phyloP scores from a whole-genome alignment of 1,140 invertebrate genomes.

The Drosophila obscura region DNA sequence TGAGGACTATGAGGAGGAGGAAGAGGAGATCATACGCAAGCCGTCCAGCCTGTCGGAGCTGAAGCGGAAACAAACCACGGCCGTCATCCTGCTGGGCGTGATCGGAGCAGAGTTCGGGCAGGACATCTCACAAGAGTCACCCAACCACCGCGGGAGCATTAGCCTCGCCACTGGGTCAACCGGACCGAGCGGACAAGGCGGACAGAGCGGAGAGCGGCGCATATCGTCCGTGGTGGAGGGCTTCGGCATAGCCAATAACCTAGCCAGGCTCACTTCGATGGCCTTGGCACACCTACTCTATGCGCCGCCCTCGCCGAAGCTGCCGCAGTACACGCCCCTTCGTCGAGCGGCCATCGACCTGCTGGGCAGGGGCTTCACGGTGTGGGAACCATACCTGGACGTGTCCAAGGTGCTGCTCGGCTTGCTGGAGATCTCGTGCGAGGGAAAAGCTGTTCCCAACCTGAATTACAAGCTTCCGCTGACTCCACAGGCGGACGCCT shows the following conservation, averaged over 20 bases:
- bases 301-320: slow-evolving; percentile 90
- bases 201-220: slow-evolving; percentile 85
- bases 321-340: slow-evolving; percentile 95
- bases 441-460: slow-evolving; percentile 96
- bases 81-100: slow-evolving; percentile 97
- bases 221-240: slow-evolving; percentile 95
- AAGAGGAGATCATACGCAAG: slow-evolving; percentile 91
- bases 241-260: slow-evolving; percentile 94
- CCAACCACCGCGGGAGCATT: slow-evolving; percentile 77
- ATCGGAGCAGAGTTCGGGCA: slow-evolving; percentile 99
- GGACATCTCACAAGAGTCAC: slow-evolving; percentile 89
- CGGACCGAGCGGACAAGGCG: slow-evolving; percentile 6
- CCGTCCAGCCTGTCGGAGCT: slow-evolving; percentile 94
- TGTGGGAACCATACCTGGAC: slow-evolving; percentile 99
- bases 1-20: slow-evolving; percentile 93
- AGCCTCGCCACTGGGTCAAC: slow-evolving; percentile 79
- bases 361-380: slow-evolving; percentile 97
- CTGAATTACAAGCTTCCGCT: slow-evolving; percentile 97
- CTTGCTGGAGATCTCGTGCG: slow-evolving; percentile 96
- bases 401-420: slow-evolving; percentile 95
- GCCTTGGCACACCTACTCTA: slow-evolving; percentile 97
- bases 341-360: slow-evolving; percentile 98
- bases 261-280: slow-evolving; percentile 95
- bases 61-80: slow-evolving; percentile 97
- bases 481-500: slow-evolving; percentile 97